Evolutionary conservation across 2,888 invertebrate genomes (phyloP).

Genomic region (Hyles lineata): DNA sequence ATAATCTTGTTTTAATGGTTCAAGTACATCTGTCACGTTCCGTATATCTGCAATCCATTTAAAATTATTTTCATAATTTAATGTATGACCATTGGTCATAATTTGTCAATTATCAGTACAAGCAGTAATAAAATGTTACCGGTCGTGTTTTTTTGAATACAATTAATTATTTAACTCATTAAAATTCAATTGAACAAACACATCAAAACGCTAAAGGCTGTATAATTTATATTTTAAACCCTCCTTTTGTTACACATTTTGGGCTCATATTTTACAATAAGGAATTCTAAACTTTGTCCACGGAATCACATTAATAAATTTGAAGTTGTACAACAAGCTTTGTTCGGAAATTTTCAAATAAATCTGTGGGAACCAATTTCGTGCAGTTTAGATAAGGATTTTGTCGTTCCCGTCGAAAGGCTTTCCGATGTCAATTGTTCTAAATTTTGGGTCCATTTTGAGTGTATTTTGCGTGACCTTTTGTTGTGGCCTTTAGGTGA

Average conservation of each 20-base stretch:
- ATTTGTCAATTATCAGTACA: not conserved
- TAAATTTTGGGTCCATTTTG: constrained; percentile 61
- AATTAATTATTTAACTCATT: constrained; percentile 1
- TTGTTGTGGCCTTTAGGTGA: constrained; percentile 75
- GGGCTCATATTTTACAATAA: constrained; percentile 51
- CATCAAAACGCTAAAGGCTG: constrained; percentile 19
- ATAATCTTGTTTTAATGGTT: constrained; percentile 26
- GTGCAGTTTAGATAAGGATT: constrained; percentile 56
- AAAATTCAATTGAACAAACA: not conserved
- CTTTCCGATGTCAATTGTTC: constrained; percentile 70
- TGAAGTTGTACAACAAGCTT: constrained; percentile 51
- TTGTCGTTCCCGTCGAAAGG: constrained; percentile 49
- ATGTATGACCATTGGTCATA: not conserved
- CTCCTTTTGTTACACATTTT: constrained; percentile 36
- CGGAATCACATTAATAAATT: constrained; percentile 51
- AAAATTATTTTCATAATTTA: not conserved
- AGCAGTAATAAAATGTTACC: too few relatives aligned
- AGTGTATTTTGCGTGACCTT: constrained; percentile 58
- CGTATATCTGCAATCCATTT: not conserved
- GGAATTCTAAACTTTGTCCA: constrained; percentile 51
- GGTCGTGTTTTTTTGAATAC: not conserved
- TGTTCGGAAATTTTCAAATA: constrained; percentile 54
- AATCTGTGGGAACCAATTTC: constrained; percentile 60
- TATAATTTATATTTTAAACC: constrained; percentile 16
- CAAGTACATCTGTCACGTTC: not conserved